Conservation (phyloP, 2,797 vertebrate species). For the Tokudaia tokunoshimensis region DNA sequence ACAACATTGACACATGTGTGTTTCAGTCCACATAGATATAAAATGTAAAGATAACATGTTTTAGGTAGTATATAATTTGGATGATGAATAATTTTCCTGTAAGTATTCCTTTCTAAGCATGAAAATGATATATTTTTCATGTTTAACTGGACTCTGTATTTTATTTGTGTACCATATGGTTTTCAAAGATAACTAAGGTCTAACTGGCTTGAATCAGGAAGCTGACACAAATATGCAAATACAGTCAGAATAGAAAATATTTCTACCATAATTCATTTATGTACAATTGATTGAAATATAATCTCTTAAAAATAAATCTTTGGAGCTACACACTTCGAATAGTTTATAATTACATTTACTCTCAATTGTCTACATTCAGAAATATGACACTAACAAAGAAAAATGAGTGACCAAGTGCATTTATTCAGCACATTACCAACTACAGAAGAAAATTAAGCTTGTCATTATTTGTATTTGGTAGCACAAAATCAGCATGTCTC, state of each 20-base stretch:
- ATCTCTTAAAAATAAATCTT: conserved; percentile 85
- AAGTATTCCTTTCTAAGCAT: conserved; percentile 79
- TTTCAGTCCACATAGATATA: conserved; percentile 56
- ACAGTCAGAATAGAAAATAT: conserved; percentile 79
- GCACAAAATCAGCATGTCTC: conserved; percentile 65
- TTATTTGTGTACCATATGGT: conserved; percentile 84
- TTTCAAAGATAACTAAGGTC: conserved; percentile 85
- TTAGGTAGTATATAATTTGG: conserved; percentile 73
- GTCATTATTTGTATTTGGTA: conserved; percentile 66
- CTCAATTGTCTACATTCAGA: conserved; percentile 57
- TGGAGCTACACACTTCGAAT: conserved; percentile 71
- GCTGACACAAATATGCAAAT: conserved; percentile 86
- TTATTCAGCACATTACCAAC: conserved; percentile 49
- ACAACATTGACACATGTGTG: conserved; percentile 64
- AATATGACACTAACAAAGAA: conserved; percentile 66
- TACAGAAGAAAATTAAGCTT: conserved; percentile 55
- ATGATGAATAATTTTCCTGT: conserved; percentile 69
- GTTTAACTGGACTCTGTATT: conserved; percentile 80
- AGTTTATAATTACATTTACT: conserved; percentile 74
- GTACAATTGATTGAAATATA: conserved; percentile 84
- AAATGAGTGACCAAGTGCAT: conserved; percentile 61
- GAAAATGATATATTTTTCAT: conserved; percentile 82
- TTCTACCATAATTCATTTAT: conserved; percentile 82
- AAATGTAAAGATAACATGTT: conserved; percentile 61
- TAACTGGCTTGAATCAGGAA: conserved; percentile 87